Conservation (phyloP, 2,797 vertebrate genomes). For the Ara ararauna region DNA sequence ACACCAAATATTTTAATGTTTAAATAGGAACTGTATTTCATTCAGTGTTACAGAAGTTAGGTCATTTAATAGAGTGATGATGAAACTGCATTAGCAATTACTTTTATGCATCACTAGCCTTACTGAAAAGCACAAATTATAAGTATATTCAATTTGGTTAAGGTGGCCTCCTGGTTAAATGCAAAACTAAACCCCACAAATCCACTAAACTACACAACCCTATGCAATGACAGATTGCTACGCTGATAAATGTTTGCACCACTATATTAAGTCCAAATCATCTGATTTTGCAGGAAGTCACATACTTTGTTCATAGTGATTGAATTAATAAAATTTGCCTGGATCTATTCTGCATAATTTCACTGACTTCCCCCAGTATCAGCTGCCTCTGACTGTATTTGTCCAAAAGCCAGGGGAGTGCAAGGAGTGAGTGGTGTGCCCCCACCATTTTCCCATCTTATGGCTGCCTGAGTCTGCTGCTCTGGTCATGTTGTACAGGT, state of each 20-base stretch:
- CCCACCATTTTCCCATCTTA: fast-evolving
- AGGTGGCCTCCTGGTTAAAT: neutral
- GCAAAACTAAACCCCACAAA: neutral
- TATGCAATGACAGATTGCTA: neutral
- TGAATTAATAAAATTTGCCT: neutral
- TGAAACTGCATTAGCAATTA: slow-evolving; percentile 19
- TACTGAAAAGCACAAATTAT: slow-evolving; percentile 32
- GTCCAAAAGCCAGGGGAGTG: neutral
- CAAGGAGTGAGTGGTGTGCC: neutral
- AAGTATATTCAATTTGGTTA: slow-evolving; percentile 51
- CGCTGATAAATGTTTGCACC: neutral
- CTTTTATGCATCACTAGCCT: neutral
- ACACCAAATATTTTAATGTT: neutral
- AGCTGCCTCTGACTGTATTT: fast-evolving
- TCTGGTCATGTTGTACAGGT: fast-evolving
- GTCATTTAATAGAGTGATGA: slow-evolving; percentile 17
- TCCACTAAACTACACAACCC: neutral
- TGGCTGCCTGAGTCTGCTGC: neutral
- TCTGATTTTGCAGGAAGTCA: neutral
- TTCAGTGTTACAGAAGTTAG: neutral
- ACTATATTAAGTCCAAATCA: slow-evolving; percentile 4
- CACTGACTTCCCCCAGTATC: neutral
- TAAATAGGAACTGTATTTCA: slow-evolving; percentile 23
- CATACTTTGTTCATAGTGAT: neutral
- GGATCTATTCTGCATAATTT: neutral